Conservation (phyloP, 1,140 invertebrate species). For the Philopotamus ludificatus region DNA sequence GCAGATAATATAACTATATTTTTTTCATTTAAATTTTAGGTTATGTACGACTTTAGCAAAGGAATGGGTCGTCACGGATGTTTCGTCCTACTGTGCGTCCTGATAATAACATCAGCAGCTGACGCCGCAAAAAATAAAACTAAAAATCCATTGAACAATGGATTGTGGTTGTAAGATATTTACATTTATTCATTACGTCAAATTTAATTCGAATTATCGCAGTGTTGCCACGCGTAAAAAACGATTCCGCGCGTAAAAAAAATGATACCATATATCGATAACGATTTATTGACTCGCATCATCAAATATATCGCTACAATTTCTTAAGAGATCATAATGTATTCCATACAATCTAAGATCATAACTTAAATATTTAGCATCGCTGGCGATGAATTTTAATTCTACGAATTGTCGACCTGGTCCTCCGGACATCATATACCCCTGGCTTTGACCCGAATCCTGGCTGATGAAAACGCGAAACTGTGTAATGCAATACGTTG, state of each 20-base stretch:
- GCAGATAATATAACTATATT: neutral
- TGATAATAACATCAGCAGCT: neutral
- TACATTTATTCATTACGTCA: too few relatives aligned
- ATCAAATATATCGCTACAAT: slow-evolving; percentile 7
- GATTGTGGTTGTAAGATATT: slow-evolving; percentile 55
- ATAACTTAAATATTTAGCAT: slow-evolving; percentile 22
- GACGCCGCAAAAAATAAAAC: slow-evolving; percentile 37
- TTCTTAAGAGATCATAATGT: neutral
- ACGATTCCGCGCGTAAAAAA: too few relatives aligned
- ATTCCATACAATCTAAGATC: slow-evolving; percentile 26
- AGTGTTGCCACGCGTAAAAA: too few relatives aligned
- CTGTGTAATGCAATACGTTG: slow-evolving; percentile 44
- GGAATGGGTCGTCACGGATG: neutral
- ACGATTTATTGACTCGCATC: too few relatives aligned
- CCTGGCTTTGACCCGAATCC: slow-evolving; percentile 40
- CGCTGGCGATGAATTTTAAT: slow-evolving; percentile 11
- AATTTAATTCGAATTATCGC: too few relatives aligned
- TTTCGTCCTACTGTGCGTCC: neutral
- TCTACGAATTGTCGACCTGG: neutral
- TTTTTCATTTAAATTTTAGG: neutral
- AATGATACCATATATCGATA: too few relatives aligned
- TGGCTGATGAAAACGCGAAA: slow-evolving; percentile 44
- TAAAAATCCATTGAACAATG: slow-evolving; percentile 48
- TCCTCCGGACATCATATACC: slow-evolving; percentile 45
- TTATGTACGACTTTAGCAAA: neutral